Base-by-base conservation (phyloP, 2,113 vertebrate genomes). In the Asarcornis scutulata region DNA sequence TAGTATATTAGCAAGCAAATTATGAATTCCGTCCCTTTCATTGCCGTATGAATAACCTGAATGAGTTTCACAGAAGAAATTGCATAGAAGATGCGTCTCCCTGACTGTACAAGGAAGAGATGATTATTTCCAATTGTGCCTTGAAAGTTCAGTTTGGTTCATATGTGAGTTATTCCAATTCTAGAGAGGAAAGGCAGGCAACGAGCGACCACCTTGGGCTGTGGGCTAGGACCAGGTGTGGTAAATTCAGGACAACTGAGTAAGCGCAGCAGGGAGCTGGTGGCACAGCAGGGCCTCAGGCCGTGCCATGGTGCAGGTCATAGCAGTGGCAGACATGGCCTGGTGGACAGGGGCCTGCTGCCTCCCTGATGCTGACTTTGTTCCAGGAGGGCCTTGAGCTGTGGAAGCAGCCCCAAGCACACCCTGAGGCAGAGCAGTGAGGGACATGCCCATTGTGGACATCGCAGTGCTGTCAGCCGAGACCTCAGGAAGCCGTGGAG, bases 401-500 rank as follows among this genome's bases (percentile, higher is more conserved):
- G 26, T 40, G 26, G 17, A 40, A 20, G 38, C 23, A 60, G 4
- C n/a, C 17, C 14, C 12, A 40, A 25, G 53, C 25, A 86, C 38
- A 59, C 1, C 7, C 5, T 18, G 8, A n/a, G 48, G 21, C 25
- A 52, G 26, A 63, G 42, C 62, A n/a, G 26, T 66, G 26, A 59
- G 17, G 10, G 25, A 72, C 7, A 27, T 8, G 5, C 12, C 7
- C 12, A 3, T 3, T 42, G 58, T 27, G 27, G 31, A 13, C 38
- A 36, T 1, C 4, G 2, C 52, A 4, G 10, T 38, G 34, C 3
- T 58, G 50, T 48, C 56, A 58, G 26, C 2, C 1, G 0, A 75
- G 32, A 23, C 18, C 16, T 15, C 1, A 1, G 42, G 48, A 60
- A 8, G 8, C 2, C 2, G 1, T 6, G 2, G 59, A 60, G 50